These are phyloP conservation scores for Carcharodon carcharias DNA, from an alignment of 2,797 vertebrate species.

Conservation along the genomic window DNA sequence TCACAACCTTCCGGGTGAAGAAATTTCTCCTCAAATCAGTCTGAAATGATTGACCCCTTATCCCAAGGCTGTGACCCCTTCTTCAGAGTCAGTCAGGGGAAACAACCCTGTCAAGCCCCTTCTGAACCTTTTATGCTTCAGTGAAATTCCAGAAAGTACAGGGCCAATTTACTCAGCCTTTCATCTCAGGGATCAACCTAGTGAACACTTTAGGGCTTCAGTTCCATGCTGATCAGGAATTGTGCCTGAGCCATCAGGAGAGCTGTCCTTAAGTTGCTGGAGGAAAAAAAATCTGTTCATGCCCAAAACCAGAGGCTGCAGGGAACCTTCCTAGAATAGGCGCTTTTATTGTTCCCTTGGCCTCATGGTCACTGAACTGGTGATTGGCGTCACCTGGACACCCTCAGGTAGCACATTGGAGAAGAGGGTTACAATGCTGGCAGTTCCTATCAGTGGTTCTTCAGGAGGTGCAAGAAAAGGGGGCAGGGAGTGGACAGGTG, in stretches of 20 bases:
- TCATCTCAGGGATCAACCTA: neutral
- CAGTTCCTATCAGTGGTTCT: neutral
- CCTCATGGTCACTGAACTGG: neutral
- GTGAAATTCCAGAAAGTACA: neutral
- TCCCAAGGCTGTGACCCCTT: neutral
- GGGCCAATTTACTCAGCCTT: neutral
- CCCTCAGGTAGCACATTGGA: neutral
- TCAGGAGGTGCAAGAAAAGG: too few species aligned
- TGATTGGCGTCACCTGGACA: neutral
- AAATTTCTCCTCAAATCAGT: neutral
- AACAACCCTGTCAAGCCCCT: neutral
- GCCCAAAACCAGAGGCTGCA: neutral
- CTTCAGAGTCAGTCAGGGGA: neutral
- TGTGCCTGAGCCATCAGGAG: neutral
- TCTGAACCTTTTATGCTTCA: neutral
- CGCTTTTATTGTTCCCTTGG: neutral
- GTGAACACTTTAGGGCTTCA: neutral
- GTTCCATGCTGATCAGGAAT: neutral
- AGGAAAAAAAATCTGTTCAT: too few species aligned
- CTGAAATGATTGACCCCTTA: neutral
- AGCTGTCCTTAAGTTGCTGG: neutral
- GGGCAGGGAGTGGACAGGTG: too few species aligned
- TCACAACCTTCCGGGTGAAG: neutral
- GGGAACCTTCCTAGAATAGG: too few species aligned
- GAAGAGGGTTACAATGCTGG: neutral